Conservation (phyloP, 2,113 vertebrate species). For the Ardeotis arabs region DNA sequence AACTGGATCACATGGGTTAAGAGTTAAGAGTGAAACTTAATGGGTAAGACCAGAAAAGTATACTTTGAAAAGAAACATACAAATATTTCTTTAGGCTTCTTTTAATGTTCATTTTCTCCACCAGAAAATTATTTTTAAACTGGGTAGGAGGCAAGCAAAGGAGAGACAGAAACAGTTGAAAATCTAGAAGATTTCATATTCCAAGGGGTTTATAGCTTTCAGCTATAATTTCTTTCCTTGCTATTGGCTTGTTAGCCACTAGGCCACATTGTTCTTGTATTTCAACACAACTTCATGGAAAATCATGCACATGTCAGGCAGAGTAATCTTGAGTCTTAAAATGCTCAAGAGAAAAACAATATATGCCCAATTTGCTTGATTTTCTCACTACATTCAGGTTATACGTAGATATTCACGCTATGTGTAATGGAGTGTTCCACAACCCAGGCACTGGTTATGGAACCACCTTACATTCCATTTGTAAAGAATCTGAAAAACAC, state of each 20-base stretch:
- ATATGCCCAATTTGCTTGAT: background rate
- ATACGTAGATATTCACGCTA: background rate
- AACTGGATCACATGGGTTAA: background rate
- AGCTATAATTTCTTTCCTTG: background rate
- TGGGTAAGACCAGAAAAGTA: background rate
- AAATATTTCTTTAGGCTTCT: background rate
- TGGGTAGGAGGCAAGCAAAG: background rate
- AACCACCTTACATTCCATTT: background rate
- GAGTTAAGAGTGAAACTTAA: background rate
- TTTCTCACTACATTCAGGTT: background rate
- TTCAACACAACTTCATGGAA: background rate
- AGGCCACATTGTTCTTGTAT: background rate
- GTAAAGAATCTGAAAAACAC: background rate
- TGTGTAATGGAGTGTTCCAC: slow-evolving; percentile 4
- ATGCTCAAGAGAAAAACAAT: background rate
- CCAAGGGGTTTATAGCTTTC: background rate
- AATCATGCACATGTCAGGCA: background rate
- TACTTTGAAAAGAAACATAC: background rate
- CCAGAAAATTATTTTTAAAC: background rate
- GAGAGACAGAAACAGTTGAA: background rate
- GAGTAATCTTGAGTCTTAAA: background rate
- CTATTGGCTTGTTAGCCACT: background rate
- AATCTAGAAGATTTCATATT: background rate
- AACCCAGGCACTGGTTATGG: background rate
- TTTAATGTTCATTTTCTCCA: background rate